phyloP scores from a whole-genome alignment of 2,797 vertebrate species.

The Manis pentadactyla region DNA sequence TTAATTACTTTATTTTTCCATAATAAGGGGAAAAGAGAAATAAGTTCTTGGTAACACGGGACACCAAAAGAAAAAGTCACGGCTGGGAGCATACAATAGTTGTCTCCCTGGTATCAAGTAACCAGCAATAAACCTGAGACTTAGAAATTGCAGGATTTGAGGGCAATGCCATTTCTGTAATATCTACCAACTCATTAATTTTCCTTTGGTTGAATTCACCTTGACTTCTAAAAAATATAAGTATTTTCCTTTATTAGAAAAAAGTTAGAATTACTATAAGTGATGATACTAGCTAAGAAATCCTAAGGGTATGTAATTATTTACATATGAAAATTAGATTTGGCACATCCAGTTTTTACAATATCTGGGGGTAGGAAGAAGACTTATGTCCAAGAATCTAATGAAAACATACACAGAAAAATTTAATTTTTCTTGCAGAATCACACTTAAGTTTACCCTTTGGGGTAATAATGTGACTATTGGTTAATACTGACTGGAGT shows the following conservation, averaged over 20 bases:
- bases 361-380: not conserved
- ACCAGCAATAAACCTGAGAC: not conserved
- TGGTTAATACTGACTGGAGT: not conserved
- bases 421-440: not conserved
- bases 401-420: not conserved
- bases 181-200: not conserved
- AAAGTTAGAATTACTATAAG: not conserved
- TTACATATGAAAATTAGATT: slow-evolving; percentile 4
- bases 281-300: not conserved
- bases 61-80: not conserved
- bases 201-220: slow-evolving; percentile 30
- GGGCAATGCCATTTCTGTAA: not conserved
- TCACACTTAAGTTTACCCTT: not conserved
- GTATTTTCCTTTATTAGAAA: slow-evolving; percentile 11
- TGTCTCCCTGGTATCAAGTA: not conserved
- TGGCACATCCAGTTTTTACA: not conserved
- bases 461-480: not conserved
- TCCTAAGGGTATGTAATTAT: not conserved
- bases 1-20: not conserved
- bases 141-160: not conserved
- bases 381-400: not conserved
- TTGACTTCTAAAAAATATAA: not conserved
- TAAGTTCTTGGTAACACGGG: not conserved
- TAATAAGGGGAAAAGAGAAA: not conserved
- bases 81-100: not conserved